These are phyloP conservation scores for Malurus alboscapulatus DNA, from an alignment of 2,113 vertebrate genomes.

Conservation along the genomic window DNA sequence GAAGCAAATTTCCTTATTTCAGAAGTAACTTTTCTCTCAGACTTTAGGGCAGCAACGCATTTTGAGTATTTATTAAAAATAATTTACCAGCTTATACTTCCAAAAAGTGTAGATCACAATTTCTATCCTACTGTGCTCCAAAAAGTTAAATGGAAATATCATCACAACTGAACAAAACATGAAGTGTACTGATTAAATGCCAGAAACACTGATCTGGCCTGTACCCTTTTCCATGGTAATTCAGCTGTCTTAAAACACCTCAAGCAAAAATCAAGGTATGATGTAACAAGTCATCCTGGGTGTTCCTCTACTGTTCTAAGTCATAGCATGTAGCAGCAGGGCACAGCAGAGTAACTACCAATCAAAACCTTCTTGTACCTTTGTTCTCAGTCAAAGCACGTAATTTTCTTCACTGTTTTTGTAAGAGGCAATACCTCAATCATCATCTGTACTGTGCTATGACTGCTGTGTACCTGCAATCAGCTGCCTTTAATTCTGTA, in stretches of 20 bases:
- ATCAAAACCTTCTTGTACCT: background rate
- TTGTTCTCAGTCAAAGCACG: background rate
- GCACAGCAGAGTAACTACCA: background rate
- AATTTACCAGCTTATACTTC: background rate
- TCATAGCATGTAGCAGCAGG: background rate
- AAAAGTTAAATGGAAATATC: background rate
- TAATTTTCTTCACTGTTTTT: background rate
- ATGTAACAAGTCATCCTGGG: background rate
- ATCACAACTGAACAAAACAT: background rate
- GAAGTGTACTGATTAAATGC: background rate
- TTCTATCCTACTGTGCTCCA: background rate
- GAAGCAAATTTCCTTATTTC: conserved; percentile 8
- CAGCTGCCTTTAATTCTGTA: background rate
- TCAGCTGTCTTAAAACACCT: background rate
- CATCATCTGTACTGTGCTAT: background rate
- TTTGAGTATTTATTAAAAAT: background rate
- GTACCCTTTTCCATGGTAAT: background rate
- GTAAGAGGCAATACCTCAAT: background rate
- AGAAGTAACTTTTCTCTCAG: background rate
- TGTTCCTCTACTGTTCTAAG: background rate
- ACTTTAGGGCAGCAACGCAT: background rate
- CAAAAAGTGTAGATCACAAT: background rate
- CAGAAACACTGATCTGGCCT: background rate
- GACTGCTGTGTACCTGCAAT: background rate
- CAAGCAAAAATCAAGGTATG: background rate